Evolutionary conservation across 2,888 invertebrate species (phyloP), one percentile per base, ranked within the genome.

Genomic region (Pseudococcus viburni): DNA sequence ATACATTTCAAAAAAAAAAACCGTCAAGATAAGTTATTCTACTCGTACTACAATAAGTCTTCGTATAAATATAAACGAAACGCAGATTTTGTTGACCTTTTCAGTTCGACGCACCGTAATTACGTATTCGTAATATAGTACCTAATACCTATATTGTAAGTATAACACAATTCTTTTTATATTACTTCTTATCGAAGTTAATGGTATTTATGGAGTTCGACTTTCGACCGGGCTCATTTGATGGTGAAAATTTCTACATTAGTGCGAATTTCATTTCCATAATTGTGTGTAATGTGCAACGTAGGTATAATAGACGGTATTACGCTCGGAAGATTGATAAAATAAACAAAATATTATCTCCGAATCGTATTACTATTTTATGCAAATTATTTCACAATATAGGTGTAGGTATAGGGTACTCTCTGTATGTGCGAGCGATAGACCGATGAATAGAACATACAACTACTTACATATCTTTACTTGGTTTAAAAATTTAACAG

Each of bases 291-390:
- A 59, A 22, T 26, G 22, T 7, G 8, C 68, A 33, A 73, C 17
- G 17, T 33, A 73, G 33, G 42, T 33, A 73, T 73, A 73, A 73
- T 33, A 17, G 33, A 73, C 73, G 73, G 73, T 33, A 73, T 73
- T 73, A 73, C 73, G 80, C 80, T 83, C 80, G 80, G 19, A 83
- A 46, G 46, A 83, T 42, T 83, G 80, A 83, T 46, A 83, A 83
- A 83, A 83, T 83, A 83, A 83, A 83, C 19, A 46, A 83, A 83
- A 83, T 83, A 46, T 46, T 83, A 83, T 46, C 42, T 42, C 19
- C 80, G 46, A 33, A 83, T 83, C 80, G 80, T 22, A 22, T 42
- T 46, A 83, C 80, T 22, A 83, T 83, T 83, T 83, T 83, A 83
- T 83, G 80, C 19, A 83, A 83, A 83, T 80, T 39, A 80, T 83